Percentiles rank a stretch among this genome's conserved stretches.
Evolutionary conservation across 2,797 vertebrate species (phyloP).

Genomic region (Mastacembelus armatus): DNA sequence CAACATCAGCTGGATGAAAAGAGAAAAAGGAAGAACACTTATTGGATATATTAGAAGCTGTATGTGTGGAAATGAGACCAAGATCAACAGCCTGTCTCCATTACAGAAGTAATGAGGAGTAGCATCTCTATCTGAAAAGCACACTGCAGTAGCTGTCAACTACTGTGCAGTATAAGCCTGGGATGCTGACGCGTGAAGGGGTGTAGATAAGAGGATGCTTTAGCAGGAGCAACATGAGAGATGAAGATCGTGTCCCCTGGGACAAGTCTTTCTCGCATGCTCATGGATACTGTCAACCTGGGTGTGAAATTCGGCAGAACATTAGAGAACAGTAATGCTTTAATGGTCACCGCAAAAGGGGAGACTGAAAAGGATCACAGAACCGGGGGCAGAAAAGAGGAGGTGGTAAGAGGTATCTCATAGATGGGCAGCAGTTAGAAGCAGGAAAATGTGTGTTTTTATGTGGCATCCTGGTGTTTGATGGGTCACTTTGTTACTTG

Average conservation of each 20-base stretch:
- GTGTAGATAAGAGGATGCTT: constrained; percentile 67
- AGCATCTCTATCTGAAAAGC: constrained; percentile 44
- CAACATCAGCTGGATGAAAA: not conserved
- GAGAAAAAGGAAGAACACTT: not conserved
- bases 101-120: constrained; percentile 38
- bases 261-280: constrained; percentile 56
- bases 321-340: constrained; percentile 64
- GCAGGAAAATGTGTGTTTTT: constrained; percentile 74
- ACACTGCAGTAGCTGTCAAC: constrained; percentile 58
- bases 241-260: constrained; percentile 44
- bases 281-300: constrained; percentile 49
- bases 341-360: constrained; percentile 64
- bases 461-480: constrained; percentile 82
- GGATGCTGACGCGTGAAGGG: constrained; percentile 65
- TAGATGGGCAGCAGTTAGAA: constrained; percentile 37
- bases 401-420: constrained; percentile 28
- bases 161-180: constrained; percentile 54
- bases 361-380: constrained; percentile 25
- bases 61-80: not conserved
- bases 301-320: constrained; percentile 79
- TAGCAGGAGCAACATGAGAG: constrained; percentile 54
- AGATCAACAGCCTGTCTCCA: not conserved
- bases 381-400: constrained; percentile 13
- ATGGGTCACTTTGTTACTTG: constrained; percentile 84
- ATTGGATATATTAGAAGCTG: not conserved